A percentile compares a stretch with the other conserved stretches of the same genome.
Evolutionary conservation across 2,113 vertebrate genomes (phyloP).

Genomic region (Poicephalus gulielmi): DNA sequence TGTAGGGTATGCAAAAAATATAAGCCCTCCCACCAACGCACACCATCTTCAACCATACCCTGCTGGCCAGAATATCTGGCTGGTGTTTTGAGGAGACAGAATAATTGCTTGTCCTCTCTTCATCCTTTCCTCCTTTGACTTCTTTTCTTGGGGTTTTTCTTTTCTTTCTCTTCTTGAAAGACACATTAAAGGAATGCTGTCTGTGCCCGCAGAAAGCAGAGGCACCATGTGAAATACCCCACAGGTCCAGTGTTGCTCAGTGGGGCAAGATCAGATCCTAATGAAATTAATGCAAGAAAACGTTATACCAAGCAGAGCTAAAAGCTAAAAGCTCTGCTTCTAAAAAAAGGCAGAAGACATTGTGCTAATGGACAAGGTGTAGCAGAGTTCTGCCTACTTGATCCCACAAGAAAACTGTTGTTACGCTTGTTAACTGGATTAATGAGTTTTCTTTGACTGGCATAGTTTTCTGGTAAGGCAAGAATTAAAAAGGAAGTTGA

Average conservation of each 20-base stretch:
- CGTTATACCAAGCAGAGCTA: background rate
- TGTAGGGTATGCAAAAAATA: background rate
- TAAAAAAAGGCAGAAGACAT: background rate
- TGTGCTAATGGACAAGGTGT: background rate
- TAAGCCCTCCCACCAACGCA: background rate
- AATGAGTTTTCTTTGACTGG: slow-evolving; percentile 52
- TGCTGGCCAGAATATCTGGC: background rate
- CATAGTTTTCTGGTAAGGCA: slow-evolving; percentile 20
- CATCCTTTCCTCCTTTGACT: background rate
- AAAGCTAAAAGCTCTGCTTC: background rate
- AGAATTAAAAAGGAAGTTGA: slow-evolving; percentile 27
- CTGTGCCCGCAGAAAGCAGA: background rate
- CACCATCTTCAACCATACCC: background rate
- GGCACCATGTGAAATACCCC: background rate
- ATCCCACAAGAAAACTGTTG: slow-evolving; percentile 51
- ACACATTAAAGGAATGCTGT: background rate
- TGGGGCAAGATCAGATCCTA: background rate
- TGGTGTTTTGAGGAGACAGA: background rate
- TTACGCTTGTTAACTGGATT: slow-evolving; percentile 47
- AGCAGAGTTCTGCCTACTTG: slow-evolving; percentile 33
- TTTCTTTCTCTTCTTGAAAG: background rate
- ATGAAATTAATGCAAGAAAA: background rate
- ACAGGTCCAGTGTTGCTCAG: background rate
- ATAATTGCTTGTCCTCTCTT: background rate
- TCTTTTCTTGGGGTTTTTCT: background rate